These are phyloP conservation scores for Rhinogobius similis DNA, from an alignment of 2,113 vertebrate species.

Conservation along the genomic window DNA sequence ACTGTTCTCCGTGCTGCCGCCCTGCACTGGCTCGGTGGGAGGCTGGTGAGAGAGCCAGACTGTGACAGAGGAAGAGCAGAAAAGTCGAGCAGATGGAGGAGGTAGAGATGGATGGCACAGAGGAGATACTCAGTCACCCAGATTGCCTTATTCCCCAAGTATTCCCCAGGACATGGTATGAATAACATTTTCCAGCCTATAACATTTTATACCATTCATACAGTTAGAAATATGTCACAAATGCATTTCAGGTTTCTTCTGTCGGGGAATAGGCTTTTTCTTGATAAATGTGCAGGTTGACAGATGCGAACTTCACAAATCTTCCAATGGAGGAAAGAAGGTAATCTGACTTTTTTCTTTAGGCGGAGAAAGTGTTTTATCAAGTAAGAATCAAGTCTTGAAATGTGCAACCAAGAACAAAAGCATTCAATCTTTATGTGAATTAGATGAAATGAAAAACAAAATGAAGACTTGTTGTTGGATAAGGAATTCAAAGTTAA, in stretches of 20 bases:
- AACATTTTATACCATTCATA: background rate
- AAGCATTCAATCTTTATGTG: background rate
- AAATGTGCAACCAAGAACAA: background rate
- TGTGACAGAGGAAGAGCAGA: conserved; percentile 56
- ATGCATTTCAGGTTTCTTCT: background rate
- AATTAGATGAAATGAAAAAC: too few relatives aligned
- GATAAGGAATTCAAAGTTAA: too few relatives aligned
- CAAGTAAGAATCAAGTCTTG: background rate
- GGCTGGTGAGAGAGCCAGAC: conserved; percentile 28
- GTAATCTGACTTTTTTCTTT: background rate
- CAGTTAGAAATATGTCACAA: background rate
- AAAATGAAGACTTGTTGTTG: too few relatives aligned
- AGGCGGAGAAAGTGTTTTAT: background rate
- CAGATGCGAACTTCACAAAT: background rate
- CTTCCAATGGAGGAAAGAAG: background rate
- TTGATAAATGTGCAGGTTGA: background rate
- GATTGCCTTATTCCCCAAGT: conserved; percentile 54
- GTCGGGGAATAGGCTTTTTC: background rate
- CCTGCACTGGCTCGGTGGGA: conserved; percentile 25
- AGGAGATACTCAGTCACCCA: conserved; percentile 50
- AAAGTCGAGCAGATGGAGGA: background rate
- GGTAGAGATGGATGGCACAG: conserved; percentile 35
- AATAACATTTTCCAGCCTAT: background rate
- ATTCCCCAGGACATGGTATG: conserved; percentile 10
- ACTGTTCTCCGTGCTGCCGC: conserved; percentile 70